Evolutionary conservation across 2,888 invertebrate species (phyloP).

Genomic region (Melanostoma scalare): DNA sequence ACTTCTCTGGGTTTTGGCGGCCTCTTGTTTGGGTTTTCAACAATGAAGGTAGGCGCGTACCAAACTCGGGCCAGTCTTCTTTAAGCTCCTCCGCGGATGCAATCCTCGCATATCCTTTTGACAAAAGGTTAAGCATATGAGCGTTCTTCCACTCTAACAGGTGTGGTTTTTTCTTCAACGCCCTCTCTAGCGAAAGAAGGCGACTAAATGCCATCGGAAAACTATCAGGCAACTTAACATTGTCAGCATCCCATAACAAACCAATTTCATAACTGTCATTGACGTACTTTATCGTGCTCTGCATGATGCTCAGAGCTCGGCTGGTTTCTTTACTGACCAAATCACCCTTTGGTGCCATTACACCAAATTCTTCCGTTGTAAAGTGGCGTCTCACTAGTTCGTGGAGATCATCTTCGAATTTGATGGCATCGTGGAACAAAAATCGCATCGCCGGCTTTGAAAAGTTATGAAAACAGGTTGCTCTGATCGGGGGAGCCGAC

Average conservation of each 20-base stretch:
- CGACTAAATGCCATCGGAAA: slow-evolving; percentile 40
- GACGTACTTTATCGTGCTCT: neutral
- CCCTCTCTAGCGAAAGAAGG: too few relatives aligned
- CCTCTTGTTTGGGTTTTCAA: too few relatives aligned
- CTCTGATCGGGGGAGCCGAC: neutral
- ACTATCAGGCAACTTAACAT: slow-evolving; percentile 27
- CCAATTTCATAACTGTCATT: neutral
- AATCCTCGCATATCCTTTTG: too few relatives aligned
- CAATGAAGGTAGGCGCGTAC: too few relatives aligned
- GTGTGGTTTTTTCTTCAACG: too few relatives aligned
- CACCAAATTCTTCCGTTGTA: slow-evolving; percentile 10
- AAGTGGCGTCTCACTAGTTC: slow-evolving; percentile 9
- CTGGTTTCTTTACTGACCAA: slow-evolving; percentile 15
- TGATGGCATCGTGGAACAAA: slow-evolving; percentile 9
- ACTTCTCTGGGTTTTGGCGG: too few relatives aligned
- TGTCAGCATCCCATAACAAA: neutral
- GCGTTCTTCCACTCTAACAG: too few relatives aligned
- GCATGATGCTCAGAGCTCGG: slow-evolving; percentile 7
- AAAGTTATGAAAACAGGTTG: neutral
- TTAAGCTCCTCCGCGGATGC: too few relatives aligned
- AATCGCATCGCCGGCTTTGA: slow-evolving; percentile 1
- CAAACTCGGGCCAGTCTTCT: too few relatives aligned
- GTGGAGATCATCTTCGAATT: slow-evolving; percentile 3
- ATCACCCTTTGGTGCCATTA: slow-evolving; percentile 2
- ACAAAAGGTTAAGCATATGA: too few relatives aligned